A percentile compares a stretch with the other conserved stretches of the same genome.
phyloP scores from a whole-genome alignment of 2,113 vertebrate genomes.

The Ifrita kowaldi region DNA sequence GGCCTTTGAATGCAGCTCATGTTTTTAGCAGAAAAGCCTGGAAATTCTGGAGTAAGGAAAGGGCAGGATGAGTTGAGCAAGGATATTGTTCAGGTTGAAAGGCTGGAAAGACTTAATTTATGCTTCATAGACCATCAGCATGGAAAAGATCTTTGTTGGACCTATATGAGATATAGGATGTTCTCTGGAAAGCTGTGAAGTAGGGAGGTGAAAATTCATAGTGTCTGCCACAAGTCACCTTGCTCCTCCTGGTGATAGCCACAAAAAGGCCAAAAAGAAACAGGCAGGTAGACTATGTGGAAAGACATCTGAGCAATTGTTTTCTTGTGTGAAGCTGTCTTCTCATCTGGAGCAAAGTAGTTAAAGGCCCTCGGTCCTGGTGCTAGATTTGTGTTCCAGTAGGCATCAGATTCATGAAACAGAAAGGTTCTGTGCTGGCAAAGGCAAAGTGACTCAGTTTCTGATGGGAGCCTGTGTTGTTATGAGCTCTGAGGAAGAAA shows the following conservation, averaged over 20 bases:
- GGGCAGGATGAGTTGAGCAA: not conserved
- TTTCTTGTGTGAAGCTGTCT: constrained; percentile 1
- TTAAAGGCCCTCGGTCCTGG: not conserved
- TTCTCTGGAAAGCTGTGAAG: not conserved
- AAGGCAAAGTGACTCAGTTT: not conserved
- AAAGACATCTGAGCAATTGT: not conserved
- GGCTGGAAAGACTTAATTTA: not conserved
- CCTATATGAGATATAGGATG: not conserved
- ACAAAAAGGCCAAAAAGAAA: not conserved
- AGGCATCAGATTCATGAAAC: constrained; percentile 20
- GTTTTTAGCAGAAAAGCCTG: not conserved
- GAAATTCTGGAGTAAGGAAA: not conserved
- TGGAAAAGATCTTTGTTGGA: not conserved
- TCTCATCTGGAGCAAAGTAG: not conserved
- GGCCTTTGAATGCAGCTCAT: not conserved
- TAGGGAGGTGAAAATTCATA: not conserved
- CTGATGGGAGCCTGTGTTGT: not conserved
- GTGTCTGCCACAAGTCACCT: not conserved
- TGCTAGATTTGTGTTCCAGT: constrained; percentile 12
- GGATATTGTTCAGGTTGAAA: not conserved
- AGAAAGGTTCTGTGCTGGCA: not conserved
- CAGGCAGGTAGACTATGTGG: not conserved
- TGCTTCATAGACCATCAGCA: not conserved
- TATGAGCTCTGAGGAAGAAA: not conserved
- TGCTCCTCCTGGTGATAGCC: not conserved